Percentiles rank a stretch among this genome's conserved stretches.
These are phyloP conservation scores for Actinia equina DNA, from an alignment of 64 coral and sea anemone genomes.

Conservation along the genomic window DNA sequence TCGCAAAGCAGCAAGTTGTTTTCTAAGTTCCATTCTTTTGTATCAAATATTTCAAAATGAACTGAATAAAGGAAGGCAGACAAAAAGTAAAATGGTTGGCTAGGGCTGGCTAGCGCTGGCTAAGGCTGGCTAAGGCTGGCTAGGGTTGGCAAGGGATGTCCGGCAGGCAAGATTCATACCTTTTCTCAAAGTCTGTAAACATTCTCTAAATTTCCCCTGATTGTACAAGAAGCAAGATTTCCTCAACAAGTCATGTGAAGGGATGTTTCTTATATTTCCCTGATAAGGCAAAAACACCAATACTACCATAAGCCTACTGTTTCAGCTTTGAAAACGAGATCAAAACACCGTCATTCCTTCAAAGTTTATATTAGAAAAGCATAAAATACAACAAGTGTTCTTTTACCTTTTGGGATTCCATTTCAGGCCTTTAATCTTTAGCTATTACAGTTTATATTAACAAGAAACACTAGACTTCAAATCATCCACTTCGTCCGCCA, in stretches of 20 bases:
- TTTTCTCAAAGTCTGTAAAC: neutral
- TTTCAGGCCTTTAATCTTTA: neutral
- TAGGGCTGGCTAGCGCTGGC: no score
- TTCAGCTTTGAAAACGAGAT: neutral
- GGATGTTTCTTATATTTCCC: neutral
- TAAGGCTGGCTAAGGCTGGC: no score
- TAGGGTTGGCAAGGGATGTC: no score
- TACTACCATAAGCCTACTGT: no score
- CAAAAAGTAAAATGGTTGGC: no score
- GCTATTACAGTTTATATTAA: neutral
- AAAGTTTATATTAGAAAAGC: no score
- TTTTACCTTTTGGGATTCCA: neutral
- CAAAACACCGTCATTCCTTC: no score
- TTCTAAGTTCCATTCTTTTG: constrained; percentile 72
- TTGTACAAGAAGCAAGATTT: neutral
- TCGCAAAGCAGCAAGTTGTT: constrained; percentile 59
- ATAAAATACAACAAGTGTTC: no score
- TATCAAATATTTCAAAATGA: constrained; percentile 60
- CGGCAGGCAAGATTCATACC: neutral
- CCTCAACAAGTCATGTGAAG: neutral
- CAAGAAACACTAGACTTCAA: neutral
- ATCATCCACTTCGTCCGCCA: neutral
- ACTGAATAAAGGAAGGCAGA: constrained; percentile 50
- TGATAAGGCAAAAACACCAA: neutral
- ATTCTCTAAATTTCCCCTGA: neutral